Evolutionary conservation across 2,113 vertebrate genomes (phyloP), one percentile per base, ranked within the genome.

Genomic region (Vireo altiloquus): DNA sequence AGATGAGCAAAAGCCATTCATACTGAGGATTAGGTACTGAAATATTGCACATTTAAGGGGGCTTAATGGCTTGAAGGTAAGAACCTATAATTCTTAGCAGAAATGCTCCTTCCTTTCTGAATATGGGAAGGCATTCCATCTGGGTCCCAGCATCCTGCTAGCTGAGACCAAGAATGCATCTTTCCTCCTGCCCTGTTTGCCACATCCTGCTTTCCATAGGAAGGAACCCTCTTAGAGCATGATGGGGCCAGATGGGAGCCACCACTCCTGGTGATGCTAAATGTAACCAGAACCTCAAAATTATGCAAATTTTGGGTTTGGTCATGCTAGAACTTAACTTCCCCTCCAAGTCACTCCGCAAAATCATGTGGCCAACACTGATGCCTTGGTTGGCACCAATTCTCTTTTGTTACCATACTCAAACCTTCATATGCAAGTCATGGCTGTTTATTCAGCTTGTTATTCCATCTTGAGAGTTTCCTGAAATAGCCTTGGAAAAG

Each of bases 401-500:
- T 93, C 47, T 42, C 15, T 47, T 75, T 66, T 81, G 24, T 65
- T 83, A 37, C 49, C 11, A 3, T 24, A 22, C 12, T 88, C 44
- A 85, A 85, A n/a, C 17, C n/a, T 82, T 83, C 21, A 8, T 44
- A 27, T 46, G 50, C 13, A 69, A 6, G 68, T 60, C 57, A 30
- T 2, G 7, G 13, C 23, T 82, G 65, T 81, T 87, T 87, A 30
- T 91, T 92, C 49, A 2, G 5, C 27, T 89, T 81, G 25, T 76
- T 69, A 37, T 71, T 79, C 40, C 13, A 27, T 89, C 83, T 60
- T 63, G 31, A 59, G 78, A 77, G 39, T 42, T 93, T 81, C 60
- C 83, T 61, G 66, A 94, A 95, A 82, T 84, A 94, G 37, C 59
- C 37, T 64, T 74, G 74, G 31, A 87, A 96, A 92, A 92, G 5